phyloP scores from a whole-genome alignment of 1,140 invertebrate genomes.

The Cheumatopsyche charites region DNA sequence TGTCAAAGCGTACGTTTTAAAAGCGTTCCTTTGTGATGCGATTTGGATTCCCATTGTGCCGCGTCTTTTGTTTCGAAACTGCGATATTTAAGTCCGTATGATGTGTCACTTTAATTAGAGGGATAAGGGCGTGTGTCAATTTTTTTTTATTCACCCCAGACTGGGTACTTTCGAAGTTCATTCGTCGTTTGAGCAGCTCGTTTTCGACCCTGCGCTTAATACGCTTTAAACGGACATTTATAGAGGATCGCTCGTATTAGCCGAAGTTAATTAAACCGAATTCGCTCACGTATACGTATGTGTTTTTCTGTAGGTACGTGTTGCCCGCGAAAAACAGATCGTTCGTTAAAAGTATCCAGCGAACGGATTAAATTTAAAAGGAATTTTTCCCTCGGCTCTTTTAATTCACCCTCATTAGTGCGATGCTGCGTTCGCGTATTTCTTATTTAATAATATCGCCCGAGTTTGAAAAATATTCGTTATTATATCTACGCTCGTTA shows the following conservation, averaged over 20 bases:
- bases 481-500: neutral
- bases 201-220: neutral
- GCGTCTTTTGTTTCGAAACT: too few relatives aligned
- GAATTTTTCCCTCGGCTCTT: neutral
- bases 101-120: too few relatives aligned
- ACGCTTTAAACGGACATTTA: slow-evolving; percentile 2
- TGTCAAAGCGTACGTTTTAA: too few relatives aligned
- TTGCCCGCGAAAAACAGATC: too few relatives aligned
- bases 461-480: neutral
- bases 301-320: neutral
- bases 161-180: too few relatives aligned
- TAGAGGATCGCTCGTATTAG: slow-evolving; percentile 17
- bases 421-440: neutral
- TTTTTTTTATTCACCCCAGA: too few relatives aligned
- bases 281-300: neutral
- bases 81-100: too few relatives aligned
- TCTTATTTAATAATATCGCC: neutral
- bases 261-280: slow-evolving; percentile 1
- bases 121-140: too few relatives aligned
- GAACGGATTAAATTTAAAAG: slow-evolving; percentile 12
- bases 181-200: neutral
- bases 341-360: neutral
- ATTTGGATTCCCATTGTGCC: too few relatives aligned
- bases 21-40: too few relatives aligned
- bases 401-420: slow-evolving; percentile 22